These are phyloP conservation scores for Lutjanus erythropterus DNA, from an alignment of 2,113 vertebrate species.

Conservation along the genomic window DNA sequence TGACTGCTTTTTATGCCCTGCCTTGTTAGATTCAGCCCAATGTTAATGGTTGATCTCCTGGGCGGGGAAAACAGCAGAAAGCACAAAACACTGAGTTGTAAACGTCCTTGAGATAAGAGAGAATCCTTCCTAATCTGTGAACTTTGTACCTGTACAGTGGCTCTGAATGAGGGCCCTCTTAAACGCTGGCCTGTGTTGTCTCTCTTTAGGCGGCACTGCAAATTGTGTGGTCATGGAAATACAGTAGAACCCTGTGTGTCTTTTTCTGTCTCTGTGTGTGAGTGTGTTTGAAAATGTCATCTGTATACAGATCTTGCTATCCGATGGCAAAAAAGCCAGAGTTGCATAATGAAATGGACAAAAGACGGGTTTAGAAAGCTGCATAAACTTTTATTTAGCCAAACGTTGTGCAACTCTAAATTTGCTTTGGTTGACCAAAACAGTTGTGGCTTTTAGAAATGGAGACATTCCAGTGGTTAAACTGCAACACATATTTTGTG, in stretches of 20 bases:
- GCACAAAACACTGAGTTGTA: conserved; percentile 33
- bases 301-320: conserved; percentile 4
- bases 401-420: not conserved
- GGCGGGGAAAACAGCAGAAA: conserved; percentile 29
- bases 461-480: conserved; percentile 1
- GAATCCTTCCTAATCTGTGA: conserved; percentile 23
- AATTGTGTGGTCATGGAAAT: conserved; percentile 13
- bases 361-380: conserved; percentile 12
- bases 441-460: conserved; percentile 1
- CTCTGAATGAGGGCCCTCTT: conserved; percentile 16
- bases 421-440: conserved; percentile 6
- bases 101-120: conserved; percentile 48
- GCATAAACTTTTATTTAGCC: conserved; percentile 15
- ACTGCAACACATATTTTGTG: not conserved
- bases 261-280: conserved; percentile 3
- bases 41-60: conserved; percentile 58
- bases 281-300: conserved; percentile 26
- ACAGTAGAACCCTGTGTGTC: conserved; percentile 4
- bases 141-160: conserved; percentile 22
- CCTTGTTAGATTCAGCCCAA: conserved; percentile 22
- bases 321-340: not conserved
- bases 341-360: conserved; percentile 14
- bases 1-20: conserved; percentile 42
- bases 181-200: conserved; percentile 15
- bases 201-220: conserved; percentile 18